These are phyloP conservation scores for Podiceps cristatus DNA, from an alignment of 2,113 vertebrate genomes.

Conservation along the genomic window DNA sequence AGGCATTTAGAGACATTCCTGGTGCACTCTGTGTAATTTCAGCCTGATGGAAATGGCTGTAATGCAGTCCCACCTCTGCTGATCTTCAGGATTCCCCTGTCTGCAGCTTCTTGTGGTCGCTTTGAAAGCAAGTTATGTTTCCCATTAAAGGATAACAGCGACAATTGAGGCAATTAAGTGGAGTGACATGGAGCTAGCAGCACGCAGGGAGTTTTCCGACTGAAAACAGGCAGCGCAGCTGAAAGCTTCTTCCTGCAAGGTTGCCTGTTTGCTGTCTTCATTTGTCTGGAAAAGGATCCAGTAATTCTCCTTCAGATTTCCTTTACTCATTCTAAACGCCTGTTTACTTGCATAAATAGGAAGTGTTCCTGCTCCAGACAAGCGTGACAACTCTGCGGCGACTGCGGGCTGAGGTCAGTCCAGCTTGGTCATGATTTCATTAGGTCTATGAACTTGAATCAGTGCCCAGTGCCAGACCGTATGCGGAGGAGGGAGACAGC, in stretches of 20 bases:
- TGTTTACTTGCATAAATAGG: conserved; percentile 27
- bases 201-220: background rate
- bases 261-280: conserved; percentile 40
- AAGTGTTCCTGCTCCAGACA: background rate
- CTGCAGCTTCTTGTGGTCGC: conserved; percentile 72
- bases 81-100: conserved; percentile 80
- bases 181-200: conserved; percentile 66
- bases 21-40: conserved; percentile 72
- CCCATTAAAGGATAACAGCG: conserved; percentile 75
- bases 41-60: conserved; percentile 48
- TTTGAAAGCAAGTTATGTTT: conserved; percentile 79
- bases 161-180: conserved; percentile 77
- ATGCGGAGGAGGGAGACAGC: too few species aligned
- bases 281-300: conserved; percentile 58
- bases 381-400: background rate
- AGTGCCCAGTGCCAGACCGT: background rate
- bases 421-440: background rate
- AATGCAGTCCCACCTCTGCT: conserved; percentile 73
- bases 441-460: background rate
- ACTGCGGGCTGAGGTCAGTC: background rate
- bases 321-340: conserved; percentile 40
- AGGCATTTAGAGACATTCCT: conserved; percentile 67
- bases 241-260: conserved; percentile 56
- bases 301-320: conserved; percentile 29
- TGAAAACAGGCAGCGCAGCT: background rate